Percentiles rank a stretch among this genome's conserved stretches.
Conservation (phyloP, 2,888 invertebrate genomes). For the Ectropis crepuscularia region DNA sequence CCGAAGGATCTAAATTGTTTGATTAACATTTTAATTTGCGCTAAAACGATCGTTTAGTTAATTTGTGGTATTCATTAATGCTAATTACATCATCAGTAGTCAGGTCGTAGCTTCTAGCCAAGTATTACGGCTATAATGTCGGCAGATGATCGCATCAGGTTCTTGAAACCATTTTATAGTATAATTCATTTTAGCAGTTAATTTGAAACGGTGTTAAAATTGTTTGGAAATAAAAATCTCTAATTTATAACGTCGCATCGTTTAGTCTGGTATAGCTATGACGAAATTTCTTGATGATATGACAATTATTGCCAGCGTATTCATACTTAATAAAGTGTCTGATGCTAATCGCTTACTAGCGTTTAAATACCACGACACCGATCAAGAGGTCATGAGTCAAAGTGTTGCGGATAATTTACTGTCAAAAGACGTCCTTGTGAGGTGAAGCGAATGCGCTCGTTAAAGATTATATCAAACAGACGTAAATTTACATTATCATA, state of each 20-base stretch:
- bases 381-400: constrained; percentile 13
- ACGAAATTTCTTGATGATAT: background rate
- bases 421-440: constrained; percentile 30
- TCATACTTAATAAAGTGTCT: constrained; percentile 3
- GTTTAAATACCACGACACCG: constrained; percentile 13
- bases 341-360: constrained; percentile 14
- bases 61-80: constrained; percentile 44
- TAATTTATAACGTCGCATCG: too few species aligned
- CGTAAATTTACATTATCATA: constrained; percentile 41
- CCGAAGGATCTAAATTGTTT: constrained; percentile 38
- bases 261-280: background rate
- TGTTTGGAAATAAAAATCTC: background rate
- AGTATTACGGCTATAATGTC: constrained; percentile 14
- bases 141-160: constrained; percentile 21
- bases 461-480: constrained; percentile 42
- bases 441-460: constrained; percentile 27
- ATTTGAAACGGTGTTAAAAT: background rate
- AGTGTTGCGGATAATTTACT: constrained; percentile 22
- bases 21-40: constrained; percentile 50
- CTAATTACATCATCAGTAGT: constrained; percentile 48
- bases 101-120: constrained; percentile 18
- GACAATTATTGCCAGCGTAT: background rate
- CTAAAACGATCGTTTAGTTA: constrained; percentile 45
- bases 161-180: background rate
- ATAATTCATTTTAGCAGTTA: constrained; percentile 2